Conservation (phyloP, 2,797 vertebrate genomes). For the Smutsia temminckii region DNA sequence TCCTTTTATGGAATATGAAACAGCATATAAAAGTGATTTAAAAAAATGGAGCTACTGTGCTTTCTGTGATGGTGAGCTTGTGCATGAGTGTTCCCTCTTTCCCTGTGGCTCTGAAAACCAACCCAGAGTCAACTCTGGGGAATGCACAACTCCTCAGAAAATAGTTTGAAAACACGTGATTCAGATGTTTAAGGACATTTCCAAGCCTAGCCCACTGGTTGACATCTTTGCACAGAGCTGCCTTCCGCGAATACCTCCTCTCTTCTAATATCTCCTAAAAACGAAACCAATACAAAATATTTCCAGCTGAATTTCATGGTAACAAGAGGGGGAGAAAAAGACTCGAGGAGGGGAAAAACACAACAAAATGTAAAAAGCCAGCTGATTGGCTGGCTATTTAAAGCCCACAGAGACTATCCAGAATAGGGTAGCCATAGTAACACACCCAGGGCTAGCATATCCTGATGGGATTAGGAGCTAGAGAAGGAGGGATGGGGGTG, state of each 20-base stretch:
- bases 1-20: constrained; percentile 4
- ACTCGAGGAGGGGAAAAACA: neutral
- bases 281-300: neutral
- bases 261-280: neutral
- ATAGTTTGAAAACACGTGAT: neutral
- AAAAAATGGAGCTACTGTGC: neutral
- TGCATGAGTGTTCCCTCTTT: neutral
- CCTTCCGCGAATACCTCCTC: neutral
- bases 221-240: constrained; percentile 8
- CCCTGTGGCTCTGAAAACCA: neutral
- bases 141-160: neutral
- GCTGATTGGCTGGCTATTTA: constrained; percentile 44
- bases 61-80: neutral
- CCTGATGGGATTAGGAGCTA: neutral
- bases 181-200: neutral
- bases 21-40: neutral
- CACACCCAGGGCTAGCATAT: neutral
- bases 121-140: neutral
- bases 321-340: neutral
- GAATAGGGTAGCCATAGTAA: constrained; percentile 37
- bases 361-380: neutral
- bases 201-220: neutral
- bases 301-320: constrained; percentile 25
- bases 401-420: neutral
- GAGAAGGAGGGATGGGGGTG: neutral